Percentiles rank a stretch among this genome's conserved stretches.
Conservation (phyloP, 2,797 vertebrate genomes). For the Bradypodion ventrale region DNA sequence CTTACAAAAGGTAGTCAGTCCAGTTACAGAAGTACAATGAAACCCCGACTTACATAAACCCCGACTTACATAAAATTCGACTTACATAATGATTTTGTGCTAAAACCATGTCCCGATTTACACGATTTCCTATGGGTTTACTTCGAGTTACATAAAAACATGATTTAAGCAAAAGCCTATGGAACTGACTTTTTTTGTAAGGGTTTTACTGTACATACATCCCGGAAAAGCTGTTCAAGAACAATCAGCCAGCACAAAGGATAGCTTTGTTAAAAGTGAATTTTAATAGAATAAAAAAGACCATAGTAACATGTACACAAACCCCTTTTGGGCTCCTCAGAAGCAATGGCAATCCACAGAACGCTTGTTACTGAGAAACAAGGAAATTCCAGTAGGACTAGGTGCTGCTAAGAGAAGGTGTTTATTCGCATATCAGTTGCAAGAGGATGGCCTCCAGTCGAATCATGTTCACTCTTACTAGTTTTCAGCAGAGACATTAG, state of each 20-base stretch:
- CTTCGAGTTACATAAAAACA: no score
- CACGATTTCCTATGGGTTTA: no score
- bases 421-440: background rate
- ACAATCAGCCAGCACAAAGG: constrained; percentile 51
- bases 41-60: no score
- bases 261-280: constrained; percentile 71
- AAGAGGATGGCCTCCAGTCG: constrained; percentile 10
- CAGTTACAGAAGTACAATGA: background rate
- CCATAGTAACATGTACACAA: constrained; percentile 67
- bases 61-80: no score
- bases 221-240: constrained; percentile 38
- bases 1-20: background rate
- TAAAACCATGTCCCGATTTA: no score
- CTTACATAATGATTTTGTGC: no score
- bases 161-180: no score
- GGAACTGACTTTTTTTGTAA: no score
- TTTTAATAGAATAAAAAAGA: constrained; percentile 76
- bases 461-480: background rate
- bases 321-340: constrained; percentile 48
- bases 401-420: background rate
- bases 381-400: background rate
- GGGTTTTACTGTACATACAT: no score
- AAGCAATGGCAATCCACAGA: constrained; percentile 43
- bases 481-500: constrained; percentile 44
- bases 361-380: background rate